A percentile compares a stretch with the other conserved stretches of the same genome.
These are phyloP conservation scores for Taenioides sp. DNA, from an alignment of 2,797 vertebrate genomes.

Conservation along the genomic window DNA sequence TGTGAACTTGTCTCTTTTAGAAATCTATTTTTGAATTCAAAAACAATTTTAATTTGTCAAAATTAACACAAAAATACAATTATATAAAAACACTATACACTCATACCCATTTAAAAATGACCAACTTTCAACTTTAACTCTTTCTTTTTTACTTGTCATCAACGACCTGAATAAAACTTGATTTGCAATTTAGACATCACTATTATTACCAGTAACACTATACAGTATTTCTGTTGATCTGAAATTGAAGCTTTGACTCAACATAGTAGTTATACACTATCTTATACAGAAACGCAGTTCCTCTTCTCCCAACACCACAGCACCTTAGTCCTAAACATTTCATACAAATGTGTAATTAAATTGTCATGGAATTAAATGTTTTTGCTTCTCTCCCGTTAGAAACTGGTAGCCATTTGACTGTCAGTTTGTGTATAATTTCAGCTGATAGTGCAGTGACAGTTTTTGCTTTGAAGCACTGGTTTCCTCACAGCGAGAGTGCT, in stretches of 20 bases:
- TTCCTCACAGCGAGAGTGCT: conserved; percentile 38
- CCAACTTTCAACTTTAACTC: too few relatives aligned
- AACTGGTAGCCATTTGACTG: conserved; percentile 69
- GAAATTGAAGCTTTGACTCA: neutral
- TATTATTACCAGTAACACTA: neutral
- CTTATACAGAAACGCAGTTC: neutral
- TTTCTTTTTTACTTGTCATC: conserved; percentile 1
- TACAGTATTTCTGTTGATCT: too few relatives aligned
- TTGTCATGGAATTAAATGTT: conserved; percentile 66
- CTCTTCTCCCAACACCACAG: conserved; percentile 34
- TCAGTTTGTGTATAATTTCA: conserved; percentile 65
- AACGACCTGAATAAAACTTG: neutral
- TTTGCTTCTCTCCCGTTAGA: conserved; percentile 37
- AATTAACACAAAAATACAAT: too few relatives aligned
- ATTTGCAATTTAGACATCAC: neutral
- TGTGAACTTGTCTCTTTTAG: too few relatives aligned
- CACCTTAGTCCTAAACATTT: conserved; percentile 60
- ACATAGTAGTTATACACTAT: neutral
- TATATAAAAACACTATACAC: too few relatives aligned
- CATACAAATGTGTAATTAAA: conserved; percentile 64
- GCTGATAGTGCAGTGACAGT: conserved; percentile 55
- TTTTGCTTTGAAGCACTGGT: conserved; percentile 44
- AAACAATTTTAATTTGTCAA: too few relatives aligned
- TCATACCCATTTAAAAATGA: too few relatives aligned
- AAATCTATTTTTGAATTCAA: too few relatives aligned